Conservation (phyloP, 2,888 invertebrate genomes). For the Andrena chrysosceles region DNA sequence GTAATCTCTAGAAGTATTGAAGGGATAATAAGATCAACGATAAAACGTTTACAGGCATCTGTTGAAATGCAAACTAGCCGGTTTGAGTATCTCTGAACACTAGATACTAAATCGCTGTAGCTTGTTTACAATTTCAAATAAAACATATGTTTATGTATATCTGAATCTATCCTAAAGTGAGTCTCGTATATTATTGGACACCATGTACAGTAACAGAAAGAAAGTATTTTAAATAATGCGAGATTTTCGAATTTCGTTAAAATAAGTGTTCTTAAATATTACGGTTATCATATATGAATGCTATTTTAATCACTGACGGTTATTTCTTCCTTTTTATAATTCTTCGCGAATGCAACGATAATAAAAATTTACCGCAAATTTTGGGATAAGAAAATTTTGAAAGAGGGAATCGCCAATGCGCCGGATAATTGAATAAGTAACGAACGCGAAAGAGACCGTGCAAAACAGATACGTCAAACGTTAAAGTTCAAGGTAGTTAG, state of each 20-base stretch:
- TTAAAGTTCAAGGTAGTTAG: slow-evolving; percentile 76
- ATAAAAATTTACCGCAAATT: neutral
- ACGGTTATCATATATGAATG: neutral
- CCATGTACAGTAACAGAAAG: too few relatives aligned
- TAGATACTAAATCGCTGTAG: too few relatives aligned
- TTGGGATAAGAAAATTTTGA: slow-evolving; percentile 17
- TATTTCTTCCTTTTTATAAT: neutral
- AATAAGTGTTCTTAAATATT: too few relatives aligned
- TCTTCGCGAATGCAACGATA: neutral
- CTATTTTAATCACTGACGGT: neutral
- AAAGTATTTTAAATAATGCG: too few relatives aligned
- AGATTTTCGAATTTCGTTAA: too few relatives aligned
- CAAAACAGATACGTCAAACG: slow-evolving; percentile 67
- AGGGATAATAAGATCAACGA: neutral
- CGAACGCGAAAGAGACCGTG: slow-evolving; percentile 62
- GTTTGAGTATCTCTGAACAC: too few relatives aligned
- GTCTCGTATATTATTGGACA: too few relatives aligned
- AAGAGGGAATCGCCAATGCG: slow-evolving; percentile 31
- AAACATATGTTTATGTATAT: too few relatives aligned
- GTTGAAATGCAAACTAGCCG: neutral
- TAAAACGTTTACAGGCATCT: neutral
- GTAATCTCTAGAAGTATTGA: neutral
- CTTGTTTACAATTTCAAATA: too few relatives aligned
- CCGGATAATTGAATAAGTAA: slow-evolving; percentile 72
- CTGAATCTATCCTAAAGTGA: too few relatives aligned